A percentile compares a stretch with the other conserved stretches of the same genome.
Evolutionary conservation across 2,888 invertebrate species (phyloP).

Genomic region (Eumerus sabulonum): DNA sequence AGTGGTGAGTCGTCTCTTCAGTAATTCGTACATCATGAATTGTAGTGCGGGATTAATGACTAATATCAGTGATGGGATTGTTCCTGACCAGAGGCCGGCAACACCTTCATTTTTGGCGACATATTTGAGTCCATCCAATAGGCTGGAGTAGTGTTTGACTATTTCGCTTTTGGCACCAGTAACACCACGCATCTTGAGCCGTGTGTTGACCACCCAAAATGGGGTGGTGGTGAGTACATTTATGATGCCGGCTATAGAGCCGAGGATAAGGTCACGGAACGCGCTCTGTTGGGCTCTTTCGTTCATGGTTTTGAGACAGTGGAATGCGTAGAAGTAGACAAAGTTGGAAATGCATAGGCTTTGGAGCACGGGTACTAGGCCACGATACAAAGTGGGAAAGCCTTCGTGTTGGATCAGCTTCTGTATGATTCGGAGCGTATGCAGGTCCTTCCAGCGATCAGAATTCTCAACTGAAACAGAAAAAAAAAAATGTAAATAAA

Average conservation of each 20-base stretch:
- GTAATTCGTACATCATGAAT: slow-evolving; percentile 93
- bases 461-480: slow-evolving; percentile 85
- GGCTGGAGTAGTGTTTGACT: slow-evolving; percentile 78
- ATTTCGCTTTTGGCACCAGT: slow-evolving; percentile 73
- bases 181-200: slow-evolving; percentile 88
- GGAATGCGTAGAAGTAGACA: slow-evolving; percentile 96
- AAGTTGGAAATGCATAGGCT: slow-evolving; percentile 94
- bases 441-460: slow-evolving; percentile 83
- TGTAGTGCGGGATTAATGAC: slow-evolving; percentile 95
- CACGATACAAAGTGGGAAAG: slow-evolving; percentile 83
- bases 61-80: slow-evolving; percentile 89
- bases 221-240: slow-evolving; percentile 94
- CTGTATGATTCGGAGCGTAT: slow-evolving; percentile 83
- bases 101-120: slow-evolving; percentile 88
- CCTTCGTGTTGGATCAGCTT: slow-evolving; percentile 85
- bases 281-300: slow-evolving; percentile 81
- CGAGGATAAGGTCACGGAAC: slow-evolving; percentile 86
- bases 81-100: slow-evolving; percentile 89
- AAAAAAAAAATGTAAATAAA: slow-evolving; percentile 40
- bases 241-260: slow-evolving; percentile 88
- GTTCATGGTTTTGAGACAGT: slow-evolving; percentile 84
- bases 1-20: slow-evolving; percentile 85
- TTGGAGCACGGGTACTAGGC: slow-evolving; percentile 89
- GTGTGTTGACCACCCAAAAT: slow-evolving; percentile 94
- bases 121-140: slow-evolving; percentile 84